These are phyloP conservation scores for Cricetomys ansorgei DNA, from an alignment of 2,113 vertebrate genomes.

Conservation along the genomic window DNA sequence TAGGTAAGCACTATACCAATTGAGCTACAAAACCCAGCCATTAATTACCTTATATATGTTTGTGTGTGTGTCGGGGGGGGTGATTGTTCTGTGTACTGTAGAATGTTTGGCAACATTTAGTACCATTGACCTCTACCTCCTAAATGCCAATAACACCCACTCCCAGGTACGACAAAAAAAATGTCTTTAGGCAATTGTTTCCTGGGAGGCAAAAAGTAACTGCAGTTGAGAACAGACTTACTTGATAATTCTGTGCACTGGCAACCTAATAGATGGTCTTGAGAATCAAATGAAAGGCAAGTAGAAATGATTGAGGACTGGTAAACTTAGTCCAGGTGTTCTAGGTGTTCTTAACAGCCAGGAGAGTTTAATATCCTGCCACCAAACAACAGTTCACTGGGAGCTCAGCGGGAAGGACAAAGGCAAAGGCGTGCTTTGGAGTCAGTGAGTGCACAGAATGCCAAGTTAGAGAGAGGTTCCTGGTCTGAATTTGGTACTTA, in stretches of 20 bases:
- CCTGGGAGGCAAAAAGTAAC: not conserved
- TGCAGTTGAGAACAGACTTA: not conserved
- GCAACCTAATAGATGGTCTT: not conserved
- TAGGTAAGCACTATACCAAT: not conserved
- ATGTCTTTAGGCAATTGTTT: not conserved
- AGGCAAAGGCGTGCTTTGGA: not conserved
- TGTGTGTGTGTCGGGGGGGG: not conserved
- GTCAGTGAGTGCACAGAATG: not conserved
- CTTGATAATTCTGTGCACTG: not conserved
- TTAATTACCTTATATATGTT: not conserved
- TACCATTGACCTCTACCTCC: not conserved
- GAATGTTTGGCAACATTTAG: not conserved
- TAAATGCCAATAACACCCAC: not conserved
- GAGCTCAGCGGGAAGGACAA: not conserved
- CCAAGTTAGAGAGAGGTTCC: not conserved
- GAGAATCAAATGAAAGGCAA: not conserved
- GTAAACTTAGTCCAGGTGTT: not conserved
- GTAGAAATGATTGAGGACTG: not conserved
- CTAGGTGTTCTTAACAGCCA: not conserved
- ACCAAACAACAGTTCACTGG: not conserved
- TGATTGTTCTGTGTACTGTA: not conserved
- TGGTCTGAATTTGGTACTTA: not conserved
- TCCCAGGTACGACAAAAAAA: not conserved
- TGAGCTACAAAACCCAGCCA: not conserved
- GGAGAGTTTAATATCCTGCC: not conserved